Base-by-base conservation (phyloP, 2,797 vertebrate species). In the Sitta carolinensis region DNA sequence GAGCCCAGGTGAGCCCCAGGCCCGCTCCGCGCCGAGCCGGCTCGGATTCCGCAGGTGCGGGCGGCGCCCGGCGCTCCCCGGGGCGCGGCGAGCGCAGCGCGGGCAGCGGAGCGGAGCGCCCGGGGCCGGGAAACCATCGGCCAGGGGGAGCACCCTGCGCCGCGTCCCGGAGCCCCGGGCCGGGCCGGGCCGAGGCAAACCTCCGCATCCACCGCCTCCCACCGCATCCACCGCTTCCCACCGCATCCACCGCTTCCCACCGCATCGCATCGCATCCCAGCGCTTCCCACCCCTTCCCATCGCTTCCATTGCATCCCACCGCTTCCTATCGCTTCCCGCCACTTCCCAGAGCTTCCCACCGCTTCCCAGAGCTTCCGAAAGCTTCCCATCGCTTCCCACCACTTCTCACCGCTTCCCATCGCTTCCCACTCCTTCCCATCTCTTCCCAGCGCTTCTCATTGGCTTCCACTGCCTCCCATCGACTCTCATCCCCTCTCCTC, bases 1-100 rank as follows among this genome's bases (percentile, higher is more conserved):
- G 9, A 63, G n/a, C 47, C 16, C 66, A 2, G 34, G 7, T 4
- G 4, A 18, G 4, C 9, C 19, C 11, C 45, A n/a, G 7, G 67
- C 29, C 6, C 6, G 15, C 45, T 27, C 23, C 36, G 36, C 45
- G n/a, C n/a, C n/a, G n/a, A 8, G 67, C 29, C 6, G 6, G 15
- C 45, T 27, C 23, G 0, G 0, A 16, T 3, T 1, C 42, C 66
- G 0, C 40, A 9, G 43, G 2, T 22, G 9, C 4, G 17, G 9
- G 2, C 1, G 2, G 2, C 66, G 1, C 10, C 45, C 21, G 43
- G 47, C 5, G 21, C 29, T 50, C 29, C 16, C 5, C 4, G 14
- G 48, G 59, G 8, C 4, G 15, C n/a, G 67, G 26, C 15, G 34
- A 11, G 81, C 43, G 2, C 15, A 42, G 52, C 26, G 25, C 6